Percentiles rank a stretch among this genome's conserved stretches.
Evolutionary conservation across 2,888 invertebrate genomes (phyloP).

Genomic region (Clunio marinus): DNA sequence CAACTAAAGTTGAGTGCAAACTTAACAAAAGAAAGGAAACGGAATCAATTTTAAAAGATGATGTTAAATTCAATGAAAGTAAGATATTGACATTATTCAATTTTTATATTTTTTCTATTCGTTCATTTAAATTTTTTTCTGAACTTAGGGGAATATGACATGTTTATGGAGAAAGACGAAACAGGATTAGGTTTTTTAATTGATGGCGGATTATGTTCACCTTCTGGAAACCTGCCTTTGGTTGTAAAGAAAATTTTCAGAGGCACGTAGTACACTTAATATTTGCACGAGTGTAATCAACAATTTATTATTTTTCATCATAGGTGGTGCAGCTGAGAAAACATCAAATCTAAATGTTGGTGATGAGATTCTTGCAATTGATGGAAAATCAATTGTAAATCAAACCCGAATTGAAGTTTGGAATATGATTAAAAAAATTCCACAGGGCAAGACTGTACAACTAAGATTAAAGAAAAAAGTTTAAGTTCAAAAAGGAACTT

Average conservation of each 20-base stretch:
- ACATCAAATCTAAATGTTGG: constrained; percentile 77
- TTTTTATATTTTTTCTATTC: too few species aligned
- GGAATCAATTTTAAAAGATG: too few species aligned
- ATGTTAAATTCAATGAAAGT: too few species aligned
- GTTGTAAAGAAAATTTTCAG: constrained; percentile 90
- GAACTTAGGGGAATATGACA: too few species aligned
- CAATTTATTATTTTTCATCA: constrained; percentile 26
- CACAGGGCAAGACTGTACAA: constrained; percentile 58
- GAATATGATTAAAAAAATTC: constrained; percentile 85
- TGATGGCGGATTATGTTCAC: constrained; percentile 89
- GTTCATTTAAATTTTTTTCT: too few species aligned
- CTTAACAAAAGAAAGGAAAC: constrained; percentile 49
- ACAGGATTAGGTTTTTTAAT: constrained; percentile 91
- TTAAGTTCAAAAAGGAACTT: too few species aligned
- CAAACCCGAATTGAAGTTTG: constrained; percentile 93
- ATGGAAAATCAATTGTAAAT: constrained; percentile 71
- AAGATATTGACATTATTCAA: too few species aligned
- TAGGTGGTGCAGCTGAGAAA: constrained; percentile 87
- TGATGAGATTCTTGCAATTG: constrained; percentile 81
- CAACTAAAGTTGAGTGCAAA: neutral
- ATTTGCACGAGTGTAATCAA: constrained; percentile 21
- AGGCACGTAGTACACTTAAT: constrained; percentile 57
- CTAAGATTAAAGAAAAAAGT: constrained; percentile 27
- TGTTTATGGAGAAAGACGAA: constrained; percentile 72
- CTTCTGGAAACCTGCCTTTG: constrained; percentile 81